Evolutionary conservation across 2,888 invertebrate species (phyloP).

Genomic region (Entomobrya multifasciata): DNA sequence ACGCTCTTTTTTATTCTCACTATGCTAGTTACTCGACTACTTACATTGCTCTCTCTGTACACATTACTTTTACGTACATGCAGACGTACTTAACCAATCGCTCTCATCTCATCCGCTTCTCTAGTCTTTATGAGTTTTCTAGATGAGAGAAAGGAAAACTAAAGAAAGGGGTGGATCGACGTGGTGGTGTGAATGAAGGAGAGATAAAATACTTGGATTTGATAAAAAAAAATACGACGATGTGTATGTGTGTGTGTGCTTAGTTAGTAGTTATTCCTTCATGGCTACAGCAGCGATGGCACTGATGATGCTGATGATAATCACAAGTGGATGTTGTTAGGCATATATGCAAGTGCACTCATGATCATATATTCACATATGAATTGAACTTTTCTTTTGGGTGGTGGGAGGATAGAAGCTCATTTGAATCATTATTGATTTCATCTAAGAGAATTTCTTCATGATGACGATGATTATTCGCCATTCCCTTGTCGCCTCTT

Average conservation of each 20-base stretch:
- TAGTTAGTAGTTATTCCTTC: constrained; percentile 48
- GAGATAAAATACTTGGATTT: constrained; percentile 58
- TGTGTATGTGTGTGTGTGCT: constrained; percentile 34
- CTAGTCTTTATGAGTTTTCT: constrained; percentile 16
- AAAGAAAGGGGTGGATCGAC: constrained; percentile 24
- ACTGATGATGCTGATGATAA: constrained; percentile 29
- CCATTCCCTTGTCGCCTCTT: constrained; percentile 67
- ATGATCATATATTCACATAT: not conserved
- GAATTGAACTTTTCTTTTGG: not conserved
- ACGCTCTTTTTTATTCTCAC: constrained; percentile 20
- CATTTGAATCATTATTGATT: constrained; percentile 76
- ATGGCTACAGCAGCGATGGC: not conserved
- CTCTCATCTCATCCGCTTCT: constrained; percentile 36
- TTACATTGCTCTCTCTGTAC: constrained; percentile 49
- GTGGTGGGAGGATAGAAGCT: constrained; percentile 41
- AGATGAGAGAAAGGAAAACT: constrained; percentile 49
- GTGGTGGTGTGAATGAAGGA: constrained; percentile 42
- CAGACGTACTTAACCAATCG: constrained; percentile 54
- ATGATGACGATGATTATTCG: constrained; percentile 64
- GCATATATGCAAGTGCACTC: not conserved
- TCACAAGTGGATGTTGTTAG: not conserved
- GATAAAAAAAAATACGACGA: not conserved
- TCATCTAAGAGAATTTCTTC: constrained; percentile 72
- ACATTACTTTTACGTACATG: constrained; percentile 54
- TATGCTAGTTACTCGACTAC: constrained; percentile 49